Percentiles rank a stretch among this genome's conserved stretches.
These are phyloP conservation scores for Athene cunicularia DNA, from an alignment of 2,113 vertebrate species.

Conservation along the genomic window DNA sequence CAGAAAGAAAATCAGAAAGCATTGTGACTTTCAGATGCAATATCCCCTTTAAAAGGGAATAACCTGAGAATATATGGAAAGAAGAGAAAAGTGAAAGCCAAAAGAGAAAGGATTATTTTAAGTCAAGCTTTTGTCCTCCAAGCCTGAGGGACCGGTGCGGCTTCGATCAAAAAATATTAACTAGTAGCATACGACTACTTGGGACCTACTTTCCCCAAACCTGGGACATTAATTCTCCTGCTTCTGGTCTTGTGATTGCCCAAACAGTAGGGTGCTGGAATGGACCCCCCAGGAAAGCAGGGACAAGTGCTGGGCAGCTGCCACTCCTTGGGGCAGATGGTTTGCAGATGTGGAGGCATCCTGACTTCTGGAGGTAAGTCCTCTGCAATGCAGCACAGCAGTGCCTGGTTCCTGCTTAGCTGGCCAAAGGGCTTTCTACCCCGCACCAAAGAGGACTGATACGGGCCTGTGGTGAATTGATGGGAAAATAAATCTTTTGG, in stretches of 20 bases:
- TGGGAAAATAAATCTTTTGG: not conserved
- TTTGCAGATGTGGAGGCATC: not conserved
- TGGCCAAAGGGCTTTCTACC: not conserved
- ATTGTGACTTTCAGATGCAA: not conserved
- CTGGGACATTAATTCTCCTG: not conserved
- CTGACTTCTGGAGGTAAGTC: not conserved
- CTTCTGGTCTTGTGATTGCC: not conserved
- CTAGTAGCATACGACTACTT: not conserved
- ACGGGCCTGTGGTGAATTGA: not conserved
- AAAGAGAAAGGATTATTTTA: not conserved
- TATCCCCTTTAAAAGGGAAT: not conserved
- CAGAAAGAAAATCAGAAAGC: not conserved
- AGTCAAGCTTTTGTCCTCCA: not conserved
- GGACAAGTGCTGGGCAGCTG: not conserved
- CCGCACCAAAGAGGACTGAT: not conserved
- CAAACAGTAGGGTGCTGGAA: not conserved
- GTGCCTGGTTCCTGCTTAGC: not conserved
- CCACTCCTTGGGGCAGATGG: not conserved
- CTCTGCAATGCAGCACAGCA: not conserved
- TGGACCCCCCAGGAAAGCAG: not conserved
- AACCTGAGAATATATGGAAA: not conserved
- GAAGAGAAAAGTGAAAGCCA: not conserved
- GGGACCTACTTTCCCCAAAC: not conserved
- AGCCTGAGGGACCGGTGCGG: not conserved
- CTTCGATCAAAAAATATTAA: not conserved